Base-by-base conservation (phyloP, 1,140 invertebrate species). In the Alviniconcha marisindica region DNA sequence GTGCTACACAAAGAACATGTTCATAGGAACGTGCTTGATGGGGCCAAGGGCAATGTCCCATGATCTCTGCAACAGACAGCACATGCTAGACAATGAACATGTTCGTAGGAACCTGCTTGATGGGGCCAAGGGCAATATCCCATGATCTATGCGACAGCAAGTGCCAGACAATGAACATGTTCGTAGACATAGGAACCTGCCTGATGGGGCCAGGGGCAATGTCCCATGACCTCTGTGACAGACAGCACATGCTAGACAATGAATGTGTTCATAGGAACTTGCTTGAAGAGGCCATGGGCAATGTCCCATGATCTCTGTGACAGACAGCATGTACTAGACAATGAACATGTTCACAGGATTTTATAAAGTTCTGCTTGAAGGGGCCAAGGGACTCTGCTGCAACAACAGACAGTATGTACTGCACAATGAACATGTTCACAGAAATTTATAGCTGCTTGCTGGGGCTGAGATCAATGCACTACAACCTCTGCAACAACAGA, bases 291-390 rank as follows among this genome's bases (percentile, higher is more conserved):
- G 5, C 5, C 28, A 60, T 36, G 24, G n/a, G 15, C 15, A 56
- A n/a, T 0, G 0, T 7, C 31, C 44, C 14, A 5, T 78, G 14
- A 38, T 44, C 10, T 54, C n/a, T 12, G 10, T 51, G 48, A 2
- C 42, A 78, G 28, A 40, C 12, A 31, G 44, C 7, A 33, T 24
- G 28, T 36, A 15, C 33, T n/a, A 3, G 18, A 40, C 24, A 77
- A 99, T 98, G 90, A 99, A 99, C 31, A 99, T 93, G 94, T 99
- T 99, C 99, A 99, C 99, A 5, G 99, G 98, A 48, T 99, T 38
- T 33, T 24, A 14, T 77, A 40, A 10, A n/a, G 21, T 15, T 94
- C 93, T 96, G 94, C 87, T 99, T 99, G 7, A 99, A 91, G 12
- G 99, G 98, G 12, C 96, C 98, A 5, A 99, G 91, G 98, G 97